Conservation (phyloP, 2,797 vertebrate genomes). For the Acrossocheilus fasciatus region DNA sequence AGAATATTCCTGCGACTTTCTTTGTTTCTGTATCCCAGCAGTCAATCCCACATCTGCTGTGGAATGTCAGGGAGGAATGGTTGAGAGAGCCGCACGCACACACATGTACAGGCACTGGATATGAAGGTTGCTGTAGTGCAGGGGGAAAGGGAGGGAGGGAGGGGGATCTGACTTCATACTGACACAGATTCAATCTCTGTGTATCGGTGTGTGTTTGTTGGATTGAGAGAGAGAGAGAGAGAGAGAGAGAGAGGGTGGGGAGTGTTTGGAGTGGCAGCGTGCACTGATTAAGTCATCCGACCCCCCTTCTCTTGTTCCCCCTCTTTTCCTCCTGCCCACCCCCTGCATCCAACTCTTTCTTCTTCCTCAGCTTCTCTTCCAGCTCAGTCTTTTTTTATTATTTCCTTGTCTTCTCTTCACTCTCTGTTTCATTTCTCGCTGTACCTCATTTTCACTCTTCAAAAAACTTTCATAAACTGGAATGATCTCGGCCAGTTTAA, state of each 20-base stretch:
- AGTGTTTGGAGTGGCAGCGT: slow-evolving; percentile 62
- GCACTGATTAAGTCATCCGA: slow-evolving; percentile 72
- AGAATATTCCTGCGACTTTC: slow-evolving; percentile 53
- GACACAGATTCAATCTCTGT: slow-evolving; percentile 59
- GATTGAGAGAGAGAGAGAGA: slow-evolving; percentile 50
- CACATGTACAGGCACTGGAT: slow-evolving; percentile 62
- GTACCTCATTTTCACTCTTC: not conserved
- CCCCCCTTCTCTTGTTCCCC: slow-evolving; percentile 57
- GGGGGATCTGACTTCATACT: slow-evolving; percentile 72
- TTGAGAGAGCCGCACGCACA: slow-evolving; percentile 64
- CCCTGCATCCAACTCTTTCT: slow-evolving; percentile 49
- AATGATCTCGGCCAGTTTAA: not conserved
- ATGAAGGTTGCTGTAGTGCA: slow-evolving; percentile 73
- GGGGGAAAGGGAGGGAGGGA: slow-evolving; percentile 61
- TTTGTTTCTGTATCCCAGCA: slow-evolving; percentile 64
- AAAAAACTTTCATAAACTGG: not conserved
- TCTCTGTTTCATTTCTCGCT: slow-evolving; percentile 41
- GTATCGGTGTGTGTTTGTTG: slow-evolving; percentile 48
- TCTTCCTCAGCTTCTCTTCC: slow-evolving; percentile 37
- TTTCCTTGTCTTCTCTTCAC: slow-evolving; percentile 49
- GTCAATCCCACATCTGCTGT: slow-evolving; percentile 64
- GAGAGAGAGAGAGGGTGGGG: slow-evolving; percentile 52
- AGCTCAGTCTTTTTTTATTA: slow-evolving; percentile 20
- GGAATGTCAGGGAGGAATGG: slow-evolving; percentile 76
- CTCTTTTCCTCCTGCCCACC: slow-evolving; percentile 52